A percentile compares a stretch with the other conserved stretches of the same genome.
Conservation (phyloP, 2,113 vertebrate species). For the Thinocorus orbignyianus region DNA sequence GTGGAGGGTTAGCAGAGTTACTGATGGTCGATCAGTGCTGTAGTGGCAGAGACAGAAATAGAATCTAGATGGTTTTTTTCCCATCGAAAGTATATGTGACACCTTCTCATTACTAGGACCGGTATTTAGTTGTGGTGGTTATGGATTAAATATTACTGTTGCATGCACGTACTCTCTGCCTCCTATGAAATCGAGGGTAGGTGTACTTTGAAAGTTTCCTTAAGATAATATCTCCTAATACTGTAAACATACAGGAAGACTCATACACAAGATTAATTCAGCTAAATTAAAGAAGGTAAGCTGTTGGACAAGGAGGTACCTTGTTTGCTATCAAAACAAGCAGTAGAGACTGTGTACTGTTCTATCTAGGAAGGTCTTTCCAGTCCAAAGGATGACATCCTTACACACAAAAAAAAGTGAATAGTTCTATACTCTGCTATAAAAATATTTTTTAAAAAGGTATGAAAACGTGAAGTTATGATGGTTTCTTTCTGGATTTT, state of each 20-base stretch:
- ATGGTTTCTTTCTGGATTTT: neutral
- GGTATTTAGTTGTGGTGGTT: neutral
- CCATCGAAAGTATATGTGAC: neutral
- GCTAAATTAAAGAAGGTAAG: neutral
- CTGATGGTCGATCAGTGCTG: neutral
- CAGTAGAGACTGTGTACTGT: neutral
- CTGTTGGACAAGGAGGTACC: neutral
- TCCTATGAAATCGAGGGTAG: neutral
- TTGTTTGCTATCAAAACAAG: neutral
- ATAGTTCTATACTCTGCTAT: neutral
- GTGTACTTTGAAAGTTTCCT: neutral
- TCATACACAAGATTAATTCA: neutral
- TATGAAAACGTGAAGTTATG: neutral
- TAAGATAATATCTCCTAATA: neutral
- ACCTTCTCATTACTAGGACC: neutral
- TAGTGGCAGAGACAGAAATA: neutral
- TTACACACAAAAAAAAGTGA: neutral
- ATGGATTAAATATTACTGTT: neutral
- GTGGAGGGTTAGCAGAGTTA: neutral
- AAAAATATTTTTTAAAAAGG: neutral
- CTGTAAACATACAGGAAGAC: neutral
- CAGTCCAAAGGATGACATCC: neutral
- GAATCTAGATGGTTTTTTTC: neutral
- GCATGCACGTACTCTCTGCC: neutral
- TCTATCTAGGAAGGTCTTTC: neutral